These are phyloP conservation scores for Hirtodrosophila alboralis DNA, from an alignment of 2,888 invertebrate genomes.

Conservation along the genomic window DNA sequence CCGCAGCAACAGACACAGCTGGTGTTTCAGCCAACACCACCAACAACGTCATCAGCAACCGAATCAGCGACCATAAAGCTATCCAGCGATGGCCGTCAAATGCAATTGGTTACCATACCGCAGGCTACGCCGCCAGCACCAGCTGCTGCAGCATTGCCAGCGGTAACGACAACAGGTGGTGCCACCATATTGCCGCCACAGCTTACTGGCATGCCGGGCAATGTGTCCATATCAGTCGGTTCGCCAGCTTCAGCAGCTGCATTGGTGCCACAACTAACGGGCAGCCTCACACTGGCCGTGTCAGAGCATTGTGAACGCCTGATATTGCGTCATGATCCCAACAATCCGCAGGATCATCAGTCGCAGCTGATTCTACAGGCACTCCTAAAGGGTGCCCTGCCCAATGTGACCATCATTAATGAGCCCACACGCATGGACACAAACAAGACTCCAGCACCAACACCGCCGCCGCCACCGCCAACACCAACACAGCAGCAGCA, in stretches of 20 bases:
- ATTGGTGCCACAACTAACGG: conserved; percentile 86
- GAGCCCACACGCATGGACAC: conserved; percentile 79
- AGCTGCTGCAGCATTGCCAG: conserved; percentile 34
- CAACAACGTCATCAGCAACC: conserved; percentile 35
- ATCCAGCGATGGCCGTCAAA: conserved; percentile 72
- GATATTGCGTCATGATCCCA: conserved; percentile 88
- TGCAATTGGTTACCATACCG: conserved; percentile 77
- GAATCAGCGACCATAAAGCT: conserved; percentile 68
- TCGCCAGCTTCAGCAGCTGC: conserved; percentile 81
- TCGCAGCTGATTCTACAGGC: conserved; percentile 84
- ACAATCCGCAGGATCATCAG: conserved; percentile 85
- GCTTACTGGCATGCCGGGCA: conserved; percentile 71
- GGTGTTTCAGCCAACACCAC: conserved; percentile 57
- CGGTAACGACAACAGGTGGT: conserved; percentile 57
- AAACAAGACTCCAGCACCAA: conserved; percentile 43
- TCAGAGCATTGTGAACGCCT: conserved; percentile 88
- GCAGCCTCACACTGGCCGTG: conserved; percentile 87
- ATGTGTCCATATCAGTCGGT: conserved; percentile 80
- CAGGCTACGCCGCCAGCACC: conserved; percentile 56
- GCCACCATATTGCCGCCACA: conserved; percentile 70
- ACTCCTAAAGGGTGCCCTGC: conserved; percentile 83
- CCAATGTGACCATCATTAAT: conserved; percentile 84
- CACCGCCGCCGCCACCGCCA: conserved; percentile 22
- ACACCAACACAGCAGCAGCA: conserved; percentile 34
- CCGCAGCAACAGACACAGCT: conserved; percentile 51